Evolutionary conservation across 2,888 invertebrate genomes (phyloP).

Genomic region (Nephrocerus scutellatus): DNA sequence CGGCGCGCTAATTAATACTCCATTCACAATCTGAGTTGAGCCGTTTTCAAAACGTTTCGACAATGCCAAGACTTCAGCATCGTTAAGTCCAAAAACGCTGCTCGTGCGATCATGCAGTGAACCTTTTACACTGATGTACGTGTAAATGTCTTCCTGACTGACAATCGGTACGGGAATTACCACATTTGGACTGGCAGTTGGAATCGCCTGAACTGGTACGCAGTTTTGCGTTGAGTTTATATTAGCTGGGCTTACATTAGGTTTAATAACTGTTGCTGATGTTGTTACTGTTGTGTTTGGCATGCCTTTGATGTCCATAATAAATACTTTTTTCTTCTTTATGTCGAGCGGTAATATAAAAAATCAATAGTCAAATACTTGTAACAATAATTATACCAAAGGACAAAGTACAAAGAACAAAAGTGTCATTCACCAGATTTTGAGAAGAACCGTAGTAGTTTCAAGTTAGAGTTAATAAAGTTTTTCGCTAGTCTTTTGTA

Average conservation of each 20-base stretch:
- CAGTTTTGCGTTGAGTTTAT: slow-evolving; percentile 24
- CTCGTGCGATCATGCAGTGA: slow-evolving; percentile 69
- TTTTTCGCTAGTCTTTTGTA: slow-evolving; percentile 18
- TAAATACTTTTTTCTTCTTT: slow-evolving; percentile 12
- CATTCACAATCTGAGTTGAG: slow-evolving; percentile 61
- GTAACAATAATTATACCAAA: no score
- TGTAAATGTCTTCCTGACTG: slow-evolving; percentile 54
- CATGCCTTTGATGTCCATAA: slow-evolving; percentile 19
- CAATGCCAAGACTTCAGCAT: slow-evolving; percentile 63
- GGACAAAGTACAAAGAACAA: no score
- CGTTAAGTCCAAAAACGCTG: slow-evolving; percentile 67
- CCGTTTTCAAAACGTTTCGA: slow-evolving; percentile 62
- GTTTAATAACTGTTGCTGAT: slow-evolving; percentile 8
- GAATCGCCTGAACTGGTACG: slow-evolving; percentile 20
- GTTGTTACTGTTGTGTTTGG: slow-evolving; percentile 13
- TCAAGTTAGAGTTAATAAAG: slow-evolving; percentile 16
- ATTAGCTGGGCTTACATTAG: slow-evolving; percentile 4
- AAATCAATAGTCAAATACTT: no score
- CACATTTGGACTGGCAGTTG: slow-evolving; percentile 31
- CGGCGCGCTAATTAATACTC: slow-evolving; percentile 61
- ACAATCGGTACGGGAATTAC: slow-evolving; percentile 48
- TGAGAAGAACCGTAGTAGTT: no score
- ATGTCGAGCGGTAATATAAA: no score
- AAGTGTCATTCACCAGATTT: no score
- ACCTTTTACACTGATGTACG: slow-evolving; percentile 73